Evolutionary conservation across 2,797 vertebrate genomes (phyloP), one percentile per base, ranked within the genome.

Genomic region (Cossypha polioptera): DNA sequence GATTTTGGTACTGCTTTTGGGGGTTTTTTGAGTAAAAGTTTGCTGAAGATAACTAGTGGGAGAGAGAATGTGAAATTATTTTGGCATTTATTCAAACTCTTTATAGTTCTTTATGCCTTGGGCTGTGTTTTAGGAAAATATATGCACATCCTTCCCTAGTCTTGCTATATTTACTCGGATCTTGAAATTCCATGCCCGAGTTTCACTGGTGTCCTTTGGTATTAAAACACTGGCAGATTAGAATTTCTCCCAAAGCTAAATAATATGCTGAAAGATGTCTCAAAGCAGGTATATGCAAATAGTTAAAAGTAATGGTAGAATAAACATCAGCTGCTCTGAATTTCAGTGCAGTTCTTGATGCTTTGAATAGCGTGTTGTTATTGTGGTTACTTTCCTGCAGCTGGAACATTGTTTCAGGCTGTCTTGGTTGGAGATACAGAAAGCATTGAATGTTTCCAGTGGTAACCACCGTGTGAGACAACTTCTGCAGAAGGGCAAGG

Each of bases 401-500:
- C 45, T 72, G 54, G 48, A 65, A 16, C 20, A 1, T 43, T 47
- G 53, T 83, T 90, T 75, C 58, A 87, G 69, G 19, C 83, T 33
- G 38, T 28, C 26, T 57, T 66, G 31, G 51, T 80, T 55, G 66
- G 42, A 63, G 58, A 77, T 24, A 18, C 18, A 7, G 45, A 38
- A 33, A 55, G 47, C 28, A 38, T 5, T 14, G 63, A 3, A 43
- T 73, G 25, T 57, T 78, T 1, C 81, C 11, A 9, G 54, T 28
- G 58, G 24, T 57, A 51, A 24, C 26, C n/a, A 2, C 20, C 13
- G 31, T 24, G 31, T 17, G 31, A 58, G 61, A 40, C 0, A 0
- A 19, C 40, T 67, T 63, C 50, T 84, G 54, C 38, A 50, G 61
- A 18, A 84, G 43, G 43, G 47, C 61, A 65, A 1, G 18, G 1